phyloP scores from a whole-genome alignment of 2,797 vertebrate genomes.

The Sibirionetta formosa region DNA sequence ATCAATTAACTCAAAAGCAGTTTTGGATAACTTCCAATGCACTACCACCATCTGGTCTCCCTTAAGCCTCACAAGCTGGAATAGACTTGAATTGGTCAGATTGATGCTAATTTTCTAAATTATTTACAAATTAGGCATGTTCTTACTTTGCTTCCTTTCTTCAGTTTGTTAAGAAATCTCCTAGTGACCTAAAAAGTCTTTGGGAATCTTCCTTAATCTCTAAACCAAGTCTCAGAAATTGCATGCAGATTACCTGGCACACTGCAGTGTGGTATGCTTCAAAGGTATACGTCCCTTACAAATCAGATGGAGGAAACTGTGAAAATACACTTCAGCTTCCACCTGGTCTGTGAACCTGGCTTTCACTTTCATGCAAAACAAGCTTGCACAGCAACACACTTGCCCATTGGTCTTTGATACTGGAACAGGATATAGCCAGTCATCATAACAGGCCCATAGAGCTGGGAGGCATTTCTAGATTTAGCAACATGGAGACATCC shows the following conservation, averaged over 20 bases:
- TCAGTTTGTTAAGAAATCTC: conserved; percentile 47
- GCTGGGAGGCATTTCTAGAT: background rate
- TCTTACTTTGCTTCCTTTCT: conserved; percentile 34
- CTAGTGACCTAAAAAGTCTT: background rate
- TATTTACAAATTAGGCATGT: conserved; percentile 79
- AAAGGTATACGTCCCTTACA: fast-evolving
- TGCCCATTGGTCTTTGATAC: background rate
- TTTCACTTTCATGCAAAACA: background rate
- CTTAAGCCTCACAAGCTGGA: conserved; percentile 69
- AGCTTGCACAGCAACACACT: background rate
- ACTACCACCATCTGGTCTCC: conserved; percentile 79
- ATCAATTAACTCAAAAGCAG: conserved; percentile 83
- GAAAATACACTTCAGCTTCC: background rate
- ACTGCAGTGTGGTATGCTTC: background rate
- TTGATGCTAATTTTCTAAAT: conserved; percentile 78
- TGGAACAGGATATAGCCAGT: background rate
- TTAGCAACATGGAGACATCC: background rate
- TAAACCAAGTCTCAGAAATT: background rate
- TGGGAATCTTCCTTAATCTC: background rate
- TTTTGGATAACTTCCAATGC: conserved; percentile 78
- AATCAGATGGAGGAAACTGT: background rate
- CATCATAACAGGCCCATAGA: background rate
- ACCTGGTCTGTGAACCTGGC: background rate
- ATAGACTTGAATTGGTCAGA: conserved; percentile 80
- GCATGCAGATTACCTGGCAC: background rate